Evolutionary conservation across 1,140 invertebrate genomes (phyloP).

Genomic region (Drosophila varians): DNA sequence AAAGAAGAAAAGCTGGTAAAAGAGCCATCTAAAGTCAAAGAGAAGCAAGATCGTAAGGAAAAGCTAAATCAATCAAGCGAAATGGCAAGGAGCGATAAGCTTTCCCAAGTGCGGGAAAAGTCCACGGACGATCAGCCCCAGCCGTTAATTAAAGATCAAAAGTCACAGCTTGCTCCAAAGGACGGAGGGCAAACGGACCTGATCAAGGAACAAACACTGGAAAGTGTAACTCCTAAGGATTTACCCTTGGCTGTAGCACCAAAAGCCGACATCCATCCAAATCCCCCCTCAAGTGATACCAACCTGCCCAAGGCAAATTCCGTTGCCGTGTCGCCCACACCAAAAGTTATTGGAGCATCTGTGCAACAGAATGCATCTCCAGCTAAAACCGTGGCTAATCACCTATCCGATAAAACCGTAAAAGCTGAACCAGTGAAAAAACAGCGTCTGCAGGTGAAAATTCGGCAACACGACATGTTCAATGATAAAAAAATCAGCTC

Average conservation of each 20-base stretch:
- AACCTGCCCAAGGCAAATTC: slow-evolving; percentile 18
- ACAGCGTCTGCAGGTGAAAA: slow-evolving; percentile 30
- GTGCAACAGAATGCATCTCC: neutral
- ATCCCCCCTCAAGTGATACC: neutral
- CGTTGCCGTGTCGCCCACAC: neutral
- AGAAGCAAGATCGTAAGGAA: neutral
- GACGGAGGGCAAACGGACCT: neutral
- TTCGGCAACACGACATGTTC: slow-evolving; percentile 28
- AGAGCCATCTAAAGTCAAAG: neutral
- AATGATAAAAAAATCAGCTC: slow-evolving; percentile 5
- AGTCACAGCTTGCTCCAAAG: neutral
- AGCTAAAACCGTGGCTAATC: slow-evolving; percentile 9
- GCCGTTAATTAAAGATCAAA: neutral
- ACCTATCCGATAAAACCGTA: slow-evolving; percentile 9
- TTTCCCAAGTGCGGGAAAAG: neutral
- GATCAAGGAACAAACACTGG: neutral
- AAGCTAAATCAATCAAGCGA: neutral
- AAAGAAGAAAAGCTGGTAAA: neutral
- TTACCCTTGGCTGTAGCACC: slow-evolving; percentile 9
- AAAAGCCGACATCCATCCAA: neutral
- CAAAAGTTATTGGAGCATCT: slow-evolving; percentile 4
- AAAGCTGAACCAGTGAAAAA: slow-evolving; percentile 18
- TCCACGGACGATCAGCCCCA: neutral
- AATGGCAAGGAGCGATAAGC: neutral
- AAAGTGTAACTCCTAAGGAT: neutral